A percentile compares a stretch with the other conserved stretches of the same genome.
phyloP scores from a whole-genome alignment of 2,888 invertebrate species.

The Anagyrus pseudococci region DNA sequence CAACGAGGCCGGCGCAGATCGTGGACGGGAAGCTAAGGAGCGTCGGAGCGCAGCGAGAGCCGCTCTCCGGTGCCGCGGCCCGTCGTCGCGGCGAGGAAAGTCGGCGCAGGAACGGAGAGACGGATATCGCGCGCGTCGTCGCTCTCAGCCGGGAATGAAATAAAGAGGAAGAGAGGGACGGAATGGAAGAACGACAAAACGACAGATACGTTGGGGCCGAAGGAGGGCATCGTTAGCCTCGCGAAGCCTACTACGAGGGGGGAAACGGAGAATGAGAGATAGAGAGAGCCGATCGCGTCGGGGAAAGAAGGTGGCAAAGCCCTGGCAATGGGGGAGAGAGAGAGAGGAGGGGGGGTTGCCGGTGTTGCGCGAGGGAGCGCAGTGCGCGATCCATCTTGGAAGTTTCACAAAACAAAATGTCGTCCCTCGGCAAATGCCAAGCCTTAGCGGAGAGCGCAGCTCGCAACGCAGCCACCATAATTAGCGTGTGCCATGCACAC shows the following conservation, averaged over 20 bases:
- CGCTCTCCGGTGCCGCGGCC: too few relatives aligned
- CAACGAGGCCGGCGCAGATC: too few relatives aligned
- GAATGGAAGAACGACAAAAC: too few relatives aligned
- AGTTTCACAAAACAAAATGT: slow-evolving; percentile 58
- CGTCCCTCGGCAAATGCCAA: slow-evolving; percentile 50
- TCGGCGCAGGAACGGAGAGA: too few relatives aligned
- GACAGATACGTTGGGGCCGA: too few relatives aligned
- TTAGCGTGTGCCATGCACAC: slow-evolving; percentile 49
- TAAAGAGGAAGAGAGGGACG: too few relatives aligned
- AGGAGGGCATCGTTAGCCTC: background rate
- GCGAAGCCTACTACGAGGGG: background rate
- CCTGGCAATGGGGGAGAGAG: background rate
- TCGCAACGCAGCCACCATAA: slow-evolving; percentile 60
- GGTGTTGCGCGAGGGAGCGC: slow-evolving; percentile 19
- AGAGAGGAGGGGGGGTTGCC: slow-evolving; percentile 9
- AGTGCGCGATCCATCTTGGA: slow-evolving; percentile 53
- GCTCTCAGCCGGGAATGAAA: too few relatives aligned
- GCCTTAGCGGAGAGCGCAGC: too few relatives aligned
- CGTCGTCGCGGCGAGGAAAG: too few relatives aligned
- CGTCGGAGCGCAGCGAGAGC: too few relatives aligned
- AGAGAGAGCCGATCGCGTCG: background rate
- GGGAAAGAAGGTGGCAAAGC: background rate
- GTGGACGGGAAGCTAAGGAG: too few relatives aligned
- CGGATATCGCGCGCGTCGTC: too few relatives aligned
- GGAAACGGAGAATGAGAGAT: background rate